Evolutionary conservation across 2,113 vertebrate species (phyloP).

Genomic region (Coreoperca whiteheadi): DNA sequence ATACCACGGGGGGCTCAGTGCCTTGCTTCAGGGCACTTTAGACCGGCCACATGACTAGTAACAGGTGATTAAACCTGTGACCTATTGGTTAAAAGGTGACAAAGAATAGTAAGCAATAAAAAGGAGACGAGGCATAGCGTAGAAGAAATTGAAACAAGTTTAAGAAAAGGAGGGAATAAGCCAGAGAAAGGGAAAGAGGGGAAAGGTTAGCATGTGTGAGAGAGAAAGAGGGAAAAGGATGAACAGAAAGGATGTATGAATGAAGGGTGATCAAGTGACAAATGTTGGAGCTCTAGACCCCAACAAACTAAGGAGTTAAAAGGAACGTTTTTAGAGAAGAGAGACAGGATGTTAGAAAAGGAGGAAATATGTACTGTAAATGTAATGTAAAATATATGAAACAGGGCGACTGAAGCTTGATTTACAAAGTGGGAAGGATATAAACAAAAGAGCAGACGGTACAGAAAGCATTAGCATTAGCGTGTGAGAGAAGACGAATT

Average conservation of each 20-base stretch:
- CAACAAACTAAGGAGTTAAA: background rate
- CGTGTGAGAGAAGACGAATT: background rate
- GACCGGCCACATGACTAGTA: slow-evolving; percentile 1
- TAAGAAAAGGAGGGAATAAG: background rate
- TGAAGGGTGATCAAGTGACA: background rate
- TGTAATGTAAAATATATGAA: no score
- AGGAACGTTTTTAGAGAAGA: background rate
- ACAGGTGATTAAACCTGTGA: slow-evolving; percentile 13
- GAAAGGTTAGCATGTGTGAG: background rate
- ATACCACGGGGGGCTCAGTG: background rate
- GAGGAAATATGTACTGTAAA: background rate
- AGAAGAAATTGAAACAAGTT: background rate
- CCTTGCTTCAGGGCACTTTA: background rate
- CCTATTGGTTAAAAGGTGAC: background rate
- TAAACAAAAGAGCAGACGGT: background rate
- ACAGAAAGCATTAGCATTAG: slow-evolving; percentile 3
- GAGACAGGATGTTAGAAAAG: background rate
- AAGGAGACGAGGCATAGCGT: background rate
- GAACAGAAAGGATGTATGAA: background rate
- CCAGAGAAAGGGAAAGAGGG: background rate
- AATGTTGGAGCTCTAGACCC: no score
- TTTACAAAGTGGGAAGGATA: slow-evolving; percentile 51
- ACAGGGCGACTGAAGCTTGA: background rate
- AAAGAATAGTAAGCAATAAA: background rate
- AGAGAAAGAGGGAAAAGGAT: background rate